Evolutionary conservation across 2,888 invertebrate genomes (phyloP), one percentile per base, ranked within the genome.

Genomic region (Scaptomyza reducta): DNA sequence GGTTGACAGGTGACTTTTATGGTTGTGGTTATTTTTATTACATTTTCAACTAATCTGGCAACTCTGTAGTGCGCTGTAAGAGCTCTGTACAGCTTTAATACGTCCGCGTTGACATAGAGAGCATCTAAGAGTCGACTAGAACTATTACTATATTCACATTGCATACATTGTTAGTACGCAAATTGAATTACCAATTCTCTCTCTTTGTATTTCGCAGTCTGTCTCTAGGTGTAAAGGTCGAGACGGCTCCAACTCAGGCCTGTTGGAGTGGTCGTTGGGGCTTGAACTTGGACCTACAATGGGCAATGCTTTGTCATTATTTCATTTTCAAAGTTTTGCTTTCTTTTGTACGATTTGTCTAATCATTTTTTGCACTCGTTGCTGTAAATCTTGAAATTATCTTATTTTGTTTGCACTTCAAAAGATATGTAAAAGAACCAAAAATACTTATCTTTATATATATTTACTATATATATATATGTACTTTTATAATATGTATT

Each of bases 401-500:
- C 27, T 58, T 53, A 41, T n/a, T 53, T 61, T 55, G 50, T 45
- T 49, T 66, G 71, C 72, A 71, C 74, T 3, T 33, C 33, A 18
- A 11, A 46, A 11, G 22, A 29, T 46, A 29, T 11, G n/a, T 27
- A n/a, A 33, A 33, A 60, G 54, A 46, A 66, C 29, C 29, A 57
- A 31, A 31, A 31, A 67, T 55, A 68, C 59, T 33, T 42, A 63
- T 47, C 31, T 63, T 14, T 33, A 60, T 42, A 55, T 62, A 70
- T 63, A 74, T 40, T 57, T 65, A 57, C 14, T n/a, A 35, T 51
- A 45, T 63, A 58, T 58, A 33, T 64, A 63, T 60, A 61, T 69
- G 59, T 77, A 80, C 54, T 63, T 60, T 72, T 85, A 78, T 78
- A 85, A 80, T 85, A 77, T 74, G 87, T 83, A 83, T 79, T 89